Evolutionary conservation across 2,113 vertebrate genomes (phyloP).

Genomic region (Callaeas wilsoni): DNA sequence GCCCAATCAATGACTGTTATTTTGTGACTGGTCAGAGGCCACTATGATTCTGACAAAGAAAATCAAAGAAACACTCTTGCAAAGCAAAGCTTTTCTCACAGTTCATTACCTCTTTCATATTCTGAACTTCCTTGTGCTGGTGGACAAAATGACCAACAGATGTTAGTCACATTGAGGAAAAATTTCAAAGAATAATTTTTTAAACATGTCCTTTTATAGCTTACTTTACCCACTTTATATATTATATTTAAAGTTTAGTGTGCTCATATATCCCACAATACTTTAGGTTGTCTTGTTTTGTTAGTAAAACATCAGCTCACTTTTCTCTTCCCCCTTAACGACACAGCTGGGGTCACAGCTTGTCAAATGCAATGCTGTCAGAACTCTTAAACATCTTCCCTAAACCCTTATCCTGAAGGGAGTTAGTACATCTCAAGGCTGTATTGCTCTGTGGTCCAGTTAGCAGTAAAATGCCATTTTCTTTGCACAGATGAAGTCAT

Average conservation of each 20-base stretch:
- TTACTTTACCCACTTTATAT: background rate
- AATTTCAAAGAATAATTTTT: slow-evolving; percentile 27
- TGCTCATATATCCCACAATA: background rate
- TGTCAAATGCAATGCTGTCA: background rate
- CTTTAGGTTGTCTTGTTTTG: background rate
- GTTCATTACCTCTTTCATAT: slow-evolving; percentile 57
- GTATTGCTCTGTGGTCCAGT: background rate
- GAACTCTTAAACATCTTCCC: background rate
- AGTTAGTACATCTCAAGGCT: background rate
- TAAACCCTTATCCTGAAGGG: background rate
- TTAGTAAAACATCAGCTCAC: background rate
- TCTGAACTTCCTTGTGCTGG: slow-evolving; percentile 1
- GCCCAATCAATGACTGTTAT: background rate
- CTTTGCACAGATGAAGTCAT: background rate
- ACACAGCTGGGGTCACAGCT: background rate
- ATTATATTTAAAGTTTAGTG: background rate
- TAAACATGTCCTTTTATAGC: slow-evolving; percentile 24
- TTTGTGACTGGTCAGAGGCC: background rate
- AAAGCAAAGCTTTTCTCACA: slow-evolving; percentile 27
- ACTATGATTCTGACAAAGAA: background rate
- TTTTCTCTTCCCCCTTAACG: background rate
- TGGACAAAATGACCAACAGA: slow-evolving; percentile 38
- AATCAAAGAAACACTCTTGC: slow-evolving; percentile 29
- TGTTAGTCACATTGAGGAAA: slow-evolving; percentile 26
- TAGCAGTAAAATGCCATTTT: background rate